phyloP scores from a whole-genome alignment of 1,140 invertebrate genomes.

The Caenorhabditis brenneri region DNA sequence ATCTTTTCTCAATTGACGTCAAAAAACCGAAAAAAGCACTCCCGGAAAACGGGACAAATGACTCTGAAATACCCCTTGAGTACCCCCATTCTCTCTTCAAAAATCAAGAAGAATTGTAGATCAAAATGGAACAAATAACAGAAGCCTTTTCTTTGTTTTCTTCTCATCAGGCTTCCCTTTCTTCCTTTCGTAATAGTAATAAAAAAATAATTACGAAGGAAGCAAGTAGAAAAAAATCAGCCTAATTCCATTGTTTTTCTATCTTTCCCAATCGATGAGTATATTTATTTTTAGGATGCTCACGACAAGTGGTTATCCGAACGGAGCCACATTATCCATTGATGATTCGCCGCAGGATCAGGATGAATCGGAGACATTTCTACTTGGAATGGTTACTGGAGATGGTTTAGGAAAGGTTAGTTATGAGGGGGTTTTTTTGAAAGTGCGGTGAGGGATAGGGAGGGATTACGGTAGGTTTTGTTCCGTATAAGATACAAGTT shows the following conservation, averaged over 20 bases:
- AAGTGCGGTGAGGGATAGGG: too few species aligned
- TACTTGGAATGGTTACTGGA: conserved; percentile 22
- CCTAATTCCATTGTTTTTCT: conserved; percentile 3
- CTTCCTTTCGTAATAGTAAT: not conserved
- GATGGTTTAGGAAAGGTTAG: conserved; percentile 31
- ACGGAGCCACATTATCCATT: not conserved
- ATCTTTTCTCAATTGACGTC: not conserved
- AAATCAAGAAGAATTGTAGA: not conserved
- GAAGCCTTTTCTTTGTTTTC: not conserved
- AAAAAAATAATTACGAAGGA: not conserved
- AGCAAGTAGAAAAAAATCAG: not conserved
- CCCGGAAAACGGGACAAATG: not conserved
- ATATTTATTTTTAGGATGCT: conserved; percentile 7
- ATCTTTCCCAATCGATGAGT: not conserved
- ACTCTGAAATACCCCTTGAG: not conserved
- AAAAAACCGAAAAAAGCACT: not conserved
- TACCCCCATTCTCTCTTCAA: not conserved
- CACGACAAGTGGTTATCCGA: conserved; percentile 7
- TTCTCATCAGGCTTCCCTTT: not conserved
- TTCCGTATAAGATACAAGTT: too few species aligned
- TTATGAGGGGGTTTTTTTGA: too few species aligned
- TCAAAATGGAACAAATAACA: not conserved
- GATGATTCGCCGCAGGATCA: conserved; percentile 20
- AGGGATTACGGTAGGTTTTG: too few species aligned
- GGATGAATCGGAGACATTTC: conserved; percentile 15